Evolutionary conservation across 2,113 vertebrate species (phyloP), one percentile per base, ranked within the genome.

Genomic region (Spheniscus mendiculus): DNA sequence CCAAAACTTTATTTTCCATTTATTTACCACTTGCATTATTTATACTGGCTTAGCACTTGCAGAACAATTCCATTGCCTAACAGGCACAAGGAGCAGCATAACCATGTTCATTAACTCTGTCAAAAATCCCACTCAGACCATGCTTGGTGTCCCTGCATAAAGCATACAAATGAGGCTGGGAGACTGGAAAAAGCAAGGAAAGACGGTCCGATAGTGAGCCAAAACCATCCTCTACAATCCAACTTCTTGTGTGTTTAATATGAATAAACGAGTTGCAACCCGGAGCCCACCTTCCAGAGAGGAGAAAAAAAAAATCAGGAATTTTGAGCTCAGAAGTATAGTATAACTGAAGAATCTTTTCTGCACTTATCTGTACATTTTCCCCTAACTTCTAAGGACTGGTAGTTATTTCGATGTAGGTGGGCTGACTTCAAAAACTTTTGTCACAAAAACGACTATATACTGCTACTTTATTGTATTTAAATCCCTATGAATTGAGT

Each of bases 401-500:
- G 21, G 34, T 21, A 94, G 69, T 63, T 81, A 84, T 87, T 66
- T 82, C 2, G 0, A 8, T 38, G 38, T 93, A 92, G 77, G 77
- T 76, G 15, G 61, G 44, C 9, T 79, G 81, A 70, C 53, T 72
- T 95, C 38, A 83, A 84, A 91, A 89, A 74, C 40, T 50, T 86
- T 61, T 65, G 71, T 71, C 62, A 85, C 40, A 76, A n/a, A 89
- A 91, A 44, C 1, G 1, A 91, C 95, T 94, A 84, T 40, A 76
- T 42, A 83, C 40, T 87, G 34, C 81, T 91, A 56, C 70, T 87
- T 89, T 63, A 67, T 42, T 89, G 52, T 69, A 93, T 89, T 92
- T 76, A 87, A 95, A 97, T 91, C 91, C 65, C 89, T 38, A 26
- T 17, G 47, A 96, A 96, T 15, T 93, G 77, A 86, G 89, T 87